Evolutionary conservation across 2,797 vertebrate genomes (phyloP), one percentile per base, ranked within the genome.

Genomic region (Vultur gryphus): DNA sequence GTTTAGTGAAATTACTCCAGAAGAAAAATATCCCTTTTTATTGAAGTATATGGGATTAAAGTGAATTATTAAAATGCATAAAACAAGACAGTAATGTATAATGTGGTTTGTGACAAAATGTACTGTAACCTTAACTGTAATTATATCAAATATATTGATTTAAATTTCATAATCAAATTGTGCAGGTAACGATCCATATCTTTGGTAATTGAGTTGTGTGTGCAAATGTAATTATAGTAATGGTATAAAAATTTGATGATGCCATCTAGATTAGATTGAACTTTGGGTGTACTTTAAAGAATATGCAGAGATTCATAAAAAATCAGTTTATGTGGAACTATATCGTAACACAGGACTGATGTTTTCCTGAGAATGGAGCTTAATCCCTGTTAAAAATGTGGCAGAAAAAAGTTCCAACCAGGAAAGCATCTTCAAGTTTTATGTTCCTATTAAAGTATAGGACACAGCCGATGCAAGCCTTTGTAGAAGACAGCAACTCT

Each of bases 211-310:
- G 91, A 97, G 91, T 98, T 98, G 97, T 95, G 92, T 92, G 97
- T 97, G 87, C 94, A 98, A 98, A 98, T 97, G 97, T 95, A 98
- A 98, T 98, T 97, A 97, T 76, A 91, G 78, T 97, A 97, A 98
- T 97, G 93, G 84, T 97, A 98, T 97, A 97, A 98, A 98, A 97
- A 95, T 97, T 97, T 98, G 94, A 98, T 98, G 97, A 97, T 97
- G 75, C 92, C 85, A 85, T 93, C 96, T 91, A 98, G 95, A 98
- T 98, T 98, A 98, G 97, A 97, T 97, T 98, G 97, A 98, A 98
- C 96, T 98, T 98, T 98, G 94, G 84, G 88, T 97, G 95, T 96
- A 95, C 91, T 97, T 98, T 97, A 96, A 96, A 96, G 96, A 97
- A 97, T 95, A 97, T 91, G 95, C 96, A 96, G 94, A 46, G 80